phyloP scores from a whole-genome alignment of 2,113 vertebrate species.

The Anhinga anhinga region DNA sequence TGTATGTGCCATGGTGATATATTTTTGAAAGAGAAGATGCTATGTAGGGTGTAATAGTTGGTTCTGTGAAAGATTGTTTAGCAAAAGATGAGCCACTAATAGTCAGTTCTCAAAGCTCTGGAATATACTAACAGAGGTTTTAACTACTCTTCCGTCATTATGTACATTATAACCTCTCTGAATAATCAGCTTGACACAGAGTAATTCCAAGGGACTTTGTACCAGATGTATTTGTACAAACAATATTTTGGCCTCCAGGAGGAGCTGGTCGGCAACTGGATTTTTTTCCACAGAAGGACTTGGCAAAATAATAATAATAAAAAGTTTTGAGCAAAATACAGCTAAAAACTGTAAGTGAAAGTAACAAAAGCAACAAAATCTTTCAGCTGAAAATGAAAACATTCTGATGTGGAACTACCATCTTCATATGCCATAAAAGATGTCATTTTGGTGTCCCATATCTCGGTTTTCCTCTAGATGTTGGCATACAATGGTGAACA shows the following conservation, averaged over 20 bases:
- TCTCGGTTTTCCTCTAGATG: background rate
- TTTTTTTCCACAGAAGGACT: background rate
- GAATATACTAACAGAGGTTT: background rate
- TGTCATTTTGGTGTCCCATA: background rate
- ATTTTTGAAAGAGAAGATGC: background rate
- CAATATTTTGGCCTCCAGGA: background rate
- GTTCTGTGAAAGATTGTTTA: background rate
- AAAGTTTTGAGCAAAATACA: background rate
- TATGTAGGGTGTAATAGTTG: background rate
- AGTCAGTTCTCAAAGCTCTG: background rate
- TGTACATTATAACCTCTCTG: background rate
- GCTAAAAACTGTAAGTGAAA: background rate
- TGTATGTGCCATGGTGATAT: background rate
- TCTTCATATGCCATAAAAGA: background rate
- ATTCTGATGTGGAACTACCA: background rate
- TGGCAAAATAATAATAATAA: background rate
- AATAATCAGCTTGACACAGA: background rate
- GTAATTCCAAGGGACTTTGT: background rate
- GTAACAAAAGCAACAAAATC: background rate
- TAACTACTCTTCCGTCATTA: background rate
- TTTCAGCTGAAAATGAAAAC: background rate
- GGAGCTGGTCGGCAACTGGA: background rate
- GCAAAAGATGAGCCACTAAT: background rate
- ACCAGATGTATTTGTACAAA: background rate
- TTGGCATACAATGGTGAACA: rapidly evolving